A percentile compares a stretch with the other conserved stretches of the same genome.
Evolutionary conservation across 2,888 invertebrate species (phyloP).

Genomic region (Folsomia candida): DNA sequence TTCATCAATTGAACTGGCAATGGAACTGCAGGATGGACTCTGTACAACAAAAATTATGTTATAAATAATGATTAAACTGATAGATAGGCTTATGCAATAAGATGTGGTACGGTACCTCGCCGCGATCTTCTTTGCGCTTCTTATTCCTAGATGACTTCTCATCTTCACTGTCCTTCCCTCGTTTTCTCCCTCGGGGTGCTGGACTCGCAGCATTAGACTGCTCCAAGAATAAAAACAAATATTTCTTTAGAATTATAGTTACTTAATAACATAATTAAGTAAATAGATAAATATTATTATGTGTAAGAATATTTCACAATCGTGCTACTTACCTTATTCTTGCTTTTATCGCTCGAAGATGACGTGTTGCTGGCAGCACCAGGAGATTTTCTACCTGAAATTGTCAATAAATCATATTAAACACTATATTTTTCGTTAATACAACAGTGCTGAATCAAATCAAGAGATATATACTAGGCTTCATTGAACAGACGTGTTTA

Average conservation of each 20-base stretch:
- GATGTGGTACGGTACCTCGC: too few relatives aligned
- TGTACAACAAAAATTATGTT: constrained; percentile 41
- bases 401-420: too few relatives aligned
- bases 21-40: constrained; percentile 80
- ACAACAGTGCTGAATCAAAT: too few relatives aligned
- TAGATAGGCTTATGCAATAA: too few relatives aligned
- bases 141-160: constrained; percentile 62
- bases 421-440: too few relatives aligned
- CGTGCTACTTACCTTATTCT: constrained; percentile 53
- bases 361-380: constrained; percentile 52
- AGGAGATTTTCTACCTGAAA: constrained; percentile 53
- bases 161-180: constrained; percentile 54
- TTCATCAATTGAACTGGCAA: constrained; percentile 76
- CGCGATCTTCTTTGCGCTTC: constrained; percentile 62
- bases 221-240: background rate
- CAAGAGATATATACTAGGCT: too few relatives aligned
- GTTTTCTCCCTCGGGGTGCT: constrained; percentile 47
- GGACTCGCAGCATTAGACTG: constrained; percentile 50
- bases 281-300: background rate
- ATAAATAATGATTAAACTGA: background rate
- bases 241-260: background rate
- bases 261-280: background rate
- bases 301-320: background rate
- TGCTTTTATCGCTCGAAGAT: constrained; percentile 55
- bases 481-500: too few relatives aligned